Evolutionary conservation across 2,113 vertebrate species (phyloP).

Genomic region (Capra hircus): DNA sequence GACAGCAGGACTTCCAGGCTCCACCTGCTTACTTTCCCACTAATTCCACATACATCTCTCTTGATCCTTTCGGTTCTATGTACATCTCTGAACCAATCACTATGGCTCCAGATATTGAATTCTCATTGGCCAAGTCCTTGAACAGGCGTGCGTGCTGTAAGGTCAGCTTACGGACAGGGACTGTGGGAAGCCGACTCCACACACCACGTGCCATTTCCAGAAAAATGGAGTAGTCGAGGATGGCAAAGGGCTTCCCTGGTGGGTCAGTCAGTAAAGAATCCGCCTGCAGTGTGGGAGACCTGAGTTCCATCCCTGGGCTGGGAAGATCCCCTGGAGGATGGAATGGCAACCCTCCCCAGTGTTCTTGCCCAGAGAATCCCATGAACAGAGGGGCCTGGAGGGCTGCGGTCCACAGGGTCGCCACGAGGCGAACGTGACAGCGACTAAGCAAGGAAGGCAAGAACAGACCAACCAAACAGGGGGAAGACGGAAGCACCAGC

Average conservation of each 20-base stretch:
- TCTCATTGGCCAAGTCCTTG: background rate
- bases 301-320: background rate
- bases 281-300: background rate
- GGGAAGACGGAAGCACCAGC: background rate
- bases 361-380: background rate
- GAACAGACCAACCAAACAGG: background rate
- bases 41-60: background rate
- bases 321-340: background rate
- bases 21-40: background rate
- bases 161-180: background rate
- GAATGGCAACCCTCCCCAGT: background rate
- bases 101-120: background rate
- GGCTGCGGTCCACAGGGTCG: background rate
- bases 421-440: background rate
- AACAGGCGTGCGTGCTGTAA: background rate
- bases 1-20: background rate
- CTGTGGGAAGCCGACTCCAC: background rate
- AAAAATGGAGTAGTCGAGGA: background rate
- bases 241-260: background rate
- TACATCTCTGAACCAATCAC: background rate
- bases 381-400: background rate
- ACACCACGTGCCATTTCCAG: background rate
- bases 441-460: background rate
- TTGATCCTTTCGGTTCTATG: background rate
- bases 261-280: background rate